Conservation (phyloP, 30 jellyfish, hydroid and myxozoan genomes). For the Haliclystus octoradiatus region DNA sequence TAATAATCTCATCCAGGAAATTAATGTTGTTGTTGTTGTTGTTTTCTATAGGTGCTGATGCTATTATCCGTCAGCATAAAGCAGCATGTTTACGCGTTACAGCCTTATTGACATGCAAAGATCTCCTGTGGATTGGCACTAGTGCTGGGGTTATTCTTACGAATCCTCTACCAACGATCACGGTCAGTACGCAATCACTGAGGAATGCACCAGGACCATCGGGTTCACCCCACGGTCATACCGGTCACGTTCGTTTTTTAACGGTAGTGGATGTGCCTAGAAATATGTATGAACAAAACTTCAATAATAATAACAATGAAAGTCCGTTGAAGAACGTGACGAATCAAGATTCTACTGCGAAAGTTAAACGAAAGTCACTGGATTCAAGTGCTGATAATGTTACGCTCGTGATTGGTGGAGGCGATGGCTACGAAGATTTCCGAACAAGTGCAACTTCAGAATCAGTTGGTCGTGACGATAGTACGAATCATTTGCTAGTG, state of each 20-base stretch:
- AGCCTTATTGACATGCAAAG: constrained; percentile 87
- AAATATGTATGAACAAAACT: constrained; percentile 41
- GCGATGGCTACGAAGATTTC: constrained; percentile 98
- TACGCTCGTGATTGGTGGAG: constrained; percentile 92
- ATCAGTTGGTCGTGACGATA: constrained; percentile 98
- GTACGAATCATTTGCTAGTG: constrained; percentile 91
- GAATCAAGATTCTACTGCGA: constrained; percentile 16
- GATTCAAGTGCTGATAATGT: constrained; percentile 30
- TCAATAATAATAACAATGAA: constrained; percentile 21
- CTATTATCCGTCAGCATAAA: constrained; percentile 92
- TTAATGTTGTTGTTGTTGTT: too few species aligned
- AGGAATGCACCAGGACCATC: constrained; percentile 86
- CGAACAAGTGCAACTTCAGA: constrained; percentile 83
- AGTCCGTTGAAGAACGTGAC: constrained; percentile 40
- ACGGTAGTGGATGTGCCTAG: constrained; percentile 98
- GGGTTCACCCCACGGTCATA: constrained; percentile 99
- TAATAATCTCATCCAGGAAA: too few species aligned
- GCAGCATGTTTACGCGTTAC: constrained; percentile 98
- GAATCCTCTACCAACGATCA: constrained; percentile 82
- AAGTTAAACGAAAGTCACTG: constrained; percentile 26
- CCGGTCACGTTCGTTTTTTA: constrained; percentile 97
- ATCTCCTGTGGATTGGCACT: constrained; percentile 96
- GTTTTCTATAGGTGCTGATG: constrained; percentile 97
- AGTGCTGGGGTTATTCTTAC: constrained; percentile 98
- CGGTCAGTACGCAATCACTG: constrained; percentile 64